Evolutionary conservation across 37 sponge, comb jelly and placozoan species (phyloP).

Genomic region (Cliona cf. orientalis): DNA sequence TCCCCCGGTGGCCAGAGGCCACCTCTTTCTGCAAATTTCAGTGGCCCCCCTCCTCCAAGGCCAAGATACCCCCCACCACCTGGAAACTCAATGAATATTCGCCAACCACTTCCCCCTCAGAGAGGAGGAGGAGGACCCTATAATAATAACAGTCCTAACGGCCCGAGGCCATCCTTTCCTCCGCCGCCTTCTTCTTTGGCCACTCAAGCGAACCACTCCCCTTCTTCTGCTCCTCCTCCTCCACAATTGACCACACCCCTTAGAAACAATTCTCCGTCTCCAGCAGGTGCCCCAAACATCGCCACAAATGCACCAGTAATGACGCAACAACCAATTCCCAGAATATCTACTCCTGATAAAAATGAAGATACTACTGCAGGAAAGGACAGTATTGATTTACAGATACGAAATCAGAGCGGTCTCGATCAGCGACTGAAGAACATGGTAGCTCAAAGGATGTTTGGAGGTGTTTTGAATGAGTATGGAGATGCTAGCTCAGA

Average conservation of each 20-base stretch:
- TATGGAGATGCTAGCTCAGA: constrained; percentile 16
- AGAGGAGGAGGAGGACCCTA: too few relatives aligned
- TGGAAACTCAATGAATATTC: too few relatives aligned
- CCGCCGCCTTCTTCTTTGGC: neutral
- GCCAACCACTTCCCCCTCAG: too few relatives aligned
- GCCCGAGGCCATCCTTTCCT: too few relatives aligned
- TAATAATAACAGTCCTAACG: too few relatives aligned
- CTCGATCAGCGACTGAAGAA: constrained; percentile 39
- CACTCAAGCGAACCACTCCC: neutral
- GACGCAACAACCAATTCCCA: neutral
- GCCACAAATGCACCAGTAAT: neutral
- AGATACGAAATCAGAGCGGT: too few relatives aligned
- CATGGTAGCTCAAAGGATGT: neutral
- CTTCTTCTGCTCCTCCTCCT: neutral
- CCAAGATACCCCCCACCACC: too few relatives aligned
- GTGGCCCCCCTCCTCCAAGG: too few relatives aligned
- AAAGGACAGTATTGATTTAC: too few relatives aligned
- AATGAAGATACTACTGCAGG: neutral
- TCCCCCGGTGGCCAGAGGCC: too few relatives aligned
- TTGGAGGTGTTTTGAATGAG: neutral
- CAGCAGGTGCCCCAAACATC: neutral
- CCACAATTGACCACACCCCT: neutral
- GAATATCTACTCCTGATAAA: neutral
- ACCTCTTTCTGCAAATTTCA: too few relatives aligned
- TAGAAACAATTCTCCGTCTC: neutral